A percentile compares a stretch with the other conserved stretches of the same genome.
phyloP scores from a whole-genome alignment of 2,113 vertebrate genomes.

The Melanotaenia duboulayi region DNA sequence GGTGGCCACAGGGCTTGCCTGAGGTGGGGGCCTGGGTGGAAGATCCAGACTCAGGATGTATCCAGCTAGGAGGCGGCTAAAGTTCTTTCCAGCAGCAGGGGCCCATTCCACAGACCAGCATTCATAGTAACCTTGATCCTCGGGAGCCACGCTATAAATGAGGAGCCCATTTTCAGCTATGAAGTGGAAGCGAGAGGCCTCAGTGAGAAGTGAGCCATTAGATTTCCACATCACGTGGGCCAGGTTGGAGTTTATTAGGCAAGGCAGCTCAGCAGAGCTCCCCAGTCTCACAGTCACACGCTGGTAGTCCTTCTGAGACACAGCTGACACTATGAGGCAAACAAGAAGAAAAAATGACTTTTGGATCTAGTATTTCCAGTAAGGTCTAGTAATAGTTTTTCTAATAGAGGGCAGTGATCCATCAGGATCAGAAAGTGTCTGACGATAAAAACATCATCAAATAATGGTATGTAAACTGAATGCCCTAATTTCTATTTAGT shows the following conservation, averaged over 20 bases:
- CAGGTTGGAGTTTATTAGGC: conserved; percentile 89
- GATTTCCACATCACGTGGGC: conserved; percentile 91
- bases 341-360: neutral
- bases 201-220: conserved; percentile 82
- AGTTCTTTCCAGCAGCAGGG: conserved; percentile 82
- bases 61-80: conserved; percentile 86
- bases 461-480: too few relatives aligned
- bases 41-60: conserved; percentile 86
- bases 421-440: too few relatives aligned
- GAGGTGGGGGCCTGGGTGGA: conserved; percentile 54
- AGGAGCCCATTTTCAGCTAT: conserved; percentile 86
- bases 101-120: conserved; percentile 91
- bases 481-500: too few relatives aligned
- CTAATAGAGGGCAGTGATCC: neutral
- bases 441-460: too few relatives aligned
- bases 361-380: neutral
- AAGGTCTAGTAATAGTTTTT: neutral
- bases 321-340: conserved; percentile 58
- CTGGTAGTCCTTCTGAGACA: conserved; percentile 57
- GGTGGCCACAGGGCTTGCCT: neutral
- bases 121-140: conserved; percentile 90
- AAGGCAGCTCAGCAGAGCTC: conserved; percentile 90
- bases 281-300: conserved; percentile 85
- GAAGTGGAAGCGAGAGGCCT: conserved; percentile 89
- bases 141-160: conserved; percentile 90